Conservation (phyloP, 2,797 vertebrate species). For the Phrynocephalus guinanensis region DNA sequence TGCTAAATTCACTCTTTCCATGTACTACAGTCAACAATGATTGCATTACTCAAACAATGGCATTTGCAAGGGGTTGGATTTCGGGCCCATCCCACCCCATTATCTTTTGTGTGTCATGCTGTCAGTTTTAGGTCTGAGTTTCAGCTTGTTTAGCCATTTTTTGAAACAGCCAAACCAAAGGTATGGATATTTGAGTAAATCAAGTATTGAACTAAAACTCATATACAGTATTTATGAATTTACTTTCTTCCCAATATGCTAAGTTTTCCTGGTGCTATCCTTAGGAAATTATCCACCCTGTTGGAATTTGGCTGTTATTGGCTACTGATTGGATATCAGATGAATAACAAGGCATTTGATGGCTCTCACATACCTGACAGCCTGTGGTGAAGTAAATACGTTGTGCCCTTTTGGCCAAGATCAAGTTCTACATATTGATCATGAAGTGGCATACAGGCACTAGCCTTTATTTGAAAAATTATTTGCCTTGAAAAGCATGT, state of each 20-base stretch:
- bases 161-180: not conserved
- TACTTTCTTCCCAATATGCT: not conserved
- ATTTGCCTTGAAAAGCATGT: not conserved
- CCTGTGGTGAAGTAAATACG: not conserved
- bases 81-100: not conserved
- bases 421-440: not conserved
- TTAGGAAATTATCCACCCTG: not conserved
- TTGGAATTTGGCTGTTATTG: not conserved
- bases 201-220: not conserved
- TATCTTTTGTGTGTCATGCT: not conserved
- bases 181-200: not conserved
- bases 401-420: not conserved
- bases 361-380: not conserved
- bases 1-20: too few relatives aligned
- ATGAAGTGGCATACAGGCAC: not conserved
- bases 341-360: not conserved
- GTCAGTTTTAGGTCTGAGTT: not conserved
- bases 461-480: not conserved
- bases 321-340: not conserved
- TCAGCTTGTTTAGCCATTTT: not conserved
- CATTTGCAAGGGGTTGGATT: not conserved
- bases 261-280: not conserved
- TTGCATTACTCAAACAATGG: not conserved
- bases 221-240: not conserved
- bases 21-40: not conserved